Evolutionary conservation across 2,888 invertebrate species (phyloP), one percentile per base, ranked within the genome.

Genomic region (Andrena dorsata): DNA sequence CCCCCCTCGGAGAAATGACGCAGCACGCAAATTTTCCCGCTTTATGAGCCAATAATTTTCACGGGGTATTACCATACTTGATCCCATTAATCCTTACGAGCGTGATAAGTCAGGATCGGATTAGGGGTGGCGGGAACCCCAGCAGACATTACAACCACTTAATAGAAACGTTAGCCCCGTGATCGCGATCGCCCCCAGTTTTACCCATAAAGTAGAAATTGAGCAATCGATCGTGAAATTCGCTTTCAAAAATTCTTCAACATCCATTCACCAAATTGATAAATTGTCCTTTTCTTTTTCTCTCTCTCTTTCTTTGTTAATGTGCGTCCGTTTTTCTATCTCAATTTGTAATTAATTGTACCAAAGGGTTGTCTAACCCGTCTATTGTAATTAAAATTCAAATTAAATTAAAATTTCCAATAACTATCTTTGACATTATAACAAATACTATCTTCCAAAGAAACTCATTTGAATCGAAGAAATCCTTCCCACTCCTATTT

Each of bases 31-130:
- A 86, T 82, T 86, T 80, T 65, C 78, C 56, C 69, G 69, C 61
- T 83, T 82, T 58, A 82, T 56, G 80, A 82, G 26, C 66, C 80
- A 70, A 65, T 71, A 83, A 82, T 76, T 84, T 89, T 86, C 87
- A 87, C 76, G 89, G 82, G 47, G 65, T 78, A 87, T 88, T 87
- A 86, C 76, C 87, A 84, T 88, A 87, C 78, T 83, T 76, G 88
- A 88, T 88, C 88, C 83, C 70, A 73, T 82, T 80, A 80, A 86
- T 73, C 76, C 69, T 20, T 47, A 23, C 58, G 65, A 28, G 66
- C 23, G 72, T 66, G 80, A 81, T 81, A 80, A 83, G 76, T 79
- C 69, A 65, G 65, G 60, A 79, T 75, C 75, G 76, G 82, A 86
- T 88, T 81, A 85, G 76, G 88, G 82, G 77, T 73, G 58, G 68